A percentile compares a stretch with the other conserved stretches of the same genome.
These are phyloP conservation scores for Spatulosminthurus flaviceps DNA, from an alignment of 2,888 invertebrate species.

Conservation along the genomic window DNA sequence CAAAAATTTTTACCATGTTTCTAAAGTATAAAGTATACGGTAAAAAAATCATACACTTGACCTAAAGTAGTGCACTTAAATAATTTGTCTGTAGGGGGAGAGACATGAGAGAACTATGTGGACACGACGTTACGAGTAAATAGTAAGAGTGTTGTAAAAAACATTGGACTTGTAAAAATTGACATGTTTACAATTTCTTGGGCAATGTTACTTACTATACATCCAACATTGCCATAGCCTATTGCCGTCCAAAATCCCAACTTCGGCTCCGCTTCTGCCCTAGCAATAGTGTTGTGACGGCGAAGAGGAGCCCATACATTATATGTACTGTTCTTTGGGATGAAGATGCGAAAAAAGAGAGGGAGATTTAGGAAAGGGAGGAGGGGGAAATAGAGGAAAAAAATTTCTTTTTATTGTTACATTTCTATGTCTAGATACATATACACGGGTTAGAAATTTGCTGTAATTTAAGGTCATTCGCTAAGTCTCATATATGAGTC, in stretches of 20 bases:
- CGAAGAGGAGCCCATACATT: no score
- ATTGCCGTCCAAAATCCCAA: background rate
- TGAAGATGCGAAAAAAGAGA: background rate
- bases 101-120: no score
- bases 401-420: no score
- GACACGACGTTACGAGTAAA: no score
- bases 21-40: no score
- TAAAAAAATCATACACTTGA: background rate
- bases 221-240: background rate
- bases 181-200: constrained; percentile 34
- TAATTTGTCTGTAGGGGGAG: background rate
- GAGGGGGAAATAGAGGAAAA: no score
- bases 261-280: no score
- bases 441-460: background rate
- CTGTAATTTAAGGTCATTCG: constrained; percentile 21
- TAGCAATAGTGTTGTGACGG: no score
- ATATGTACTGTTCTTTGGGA: no score
- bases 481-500: background rate
- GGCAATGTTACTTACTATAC: no score
- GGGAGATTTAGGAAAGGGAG: background rate
- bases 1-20: constrained; percentile 4
- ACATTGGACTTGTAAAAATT: constrained; percentile 36
- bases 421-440: background rate
- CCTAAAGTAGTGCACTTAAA: background rate
- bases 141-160: background rate